Base-by-base conservation (phyloP, 2,888 invertebrate species). In the Dilophus febrilis region DNA sequence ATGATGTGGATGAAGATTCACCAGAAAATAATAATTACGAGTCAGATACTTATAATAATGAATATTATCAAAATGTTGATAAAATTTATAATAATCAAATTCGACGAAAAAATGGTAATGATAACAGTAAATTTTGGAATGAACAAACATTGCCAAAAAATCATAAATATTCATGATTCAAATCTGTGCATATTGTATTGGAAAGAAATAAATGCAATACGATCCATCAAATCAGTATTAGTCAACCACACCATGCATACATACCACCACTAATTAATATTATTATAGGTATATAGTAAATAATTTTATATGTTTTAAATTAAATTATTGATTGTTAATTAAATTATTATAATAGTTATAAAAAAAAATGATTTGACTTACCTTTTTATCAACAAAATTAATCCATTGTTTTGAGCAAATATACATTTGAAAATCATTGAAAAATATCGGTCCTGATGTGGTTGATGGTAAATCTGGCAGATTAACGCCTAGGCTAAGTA, bases 391-490 rank as follows among this genome's bases (percentile, higher is more conserved):
- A 22, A 70, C 61, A 46, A 70, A 70, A 41, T 56, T 54, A 4
- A 51, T 58, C 74, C 74, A 74, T 47, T 71, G 68, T 39, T 65
- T 64, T 35, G 62, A 61, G 4, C 62, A 61, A 47, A 65, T 66
- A 50, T 69, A 73, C 46, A 59, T 61, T 53, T 68, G 68, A 49
- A 74, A 74, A 49, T 70, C 68, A 46, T 73, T 70, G 50, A 70
- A 72, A 55, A 74, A 72, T 1, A 66, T 64, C 0, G 71, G 71
- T 2, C 70, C 70, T 12, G 66, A 60, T 10, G 64, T 58, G 2
- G 68, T 66, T 5, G 64, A 58, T 1, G 72, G 71, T 34, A 74
- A 51, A 46, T 64, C 61, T 1, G 67, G 65, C 30, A 68, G 45
- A 36, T 64, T 56, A 11, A 50, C 45, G 29, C 57, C 55, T 42